These are phyloP conservation scores for Xanthostigma xanthostigma DNA, from an alignment of 2,888 invertebrate genomes.

Conservation along the genomic window DNA sequence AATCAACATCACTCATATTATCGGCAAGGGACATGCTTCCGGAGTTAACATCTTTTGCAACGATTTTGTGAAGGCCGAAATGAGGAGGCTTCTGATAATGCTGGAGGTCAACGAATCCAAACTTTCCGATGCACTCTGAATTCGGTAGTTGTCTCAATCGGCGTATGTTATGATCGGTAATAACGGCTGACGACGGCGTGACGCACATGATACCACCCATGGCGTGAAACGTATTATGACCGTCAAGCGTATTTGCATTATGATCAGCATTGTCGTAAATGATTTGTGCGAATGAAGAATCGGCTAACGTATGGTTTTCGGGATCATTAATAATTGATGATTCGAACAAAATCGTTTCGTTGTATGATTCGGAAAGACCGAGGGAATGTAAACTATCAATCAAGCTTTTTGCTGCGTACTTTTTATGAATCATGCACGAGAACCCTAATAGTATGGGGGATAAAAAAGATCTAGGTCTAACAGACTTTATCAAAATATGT, in stretches of 20 bases:
- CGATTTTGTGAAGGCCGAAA: conserved; percentile 12
- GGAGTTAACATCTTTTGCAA: conserved; percentile 14
- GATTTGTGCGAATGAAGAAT: conserved; percentile 15
- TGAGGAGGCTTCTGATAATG: conserved; percentile 15
- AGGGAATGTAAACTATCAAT: conserved; percentile 15
- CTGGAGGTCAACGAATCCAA: conserved; percentile 14
- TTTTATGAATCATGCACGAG: conserved; percentile 16
- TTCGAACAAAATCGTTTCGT: conserved; percentile 16
- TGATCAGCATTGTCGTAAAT: conserved; percentile 18
- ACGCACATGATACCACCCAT: conserved; percentile 12
- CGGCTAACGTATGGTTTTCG: conserved; percentile 9
- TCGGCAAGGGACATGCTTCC: conserved; percentile 3
- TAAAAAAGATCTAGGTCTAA: conserved; percentile 19
- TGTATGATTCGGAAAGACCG: conserved; percentile 17
- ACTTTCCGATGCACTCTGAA: conserved; percentile 13
- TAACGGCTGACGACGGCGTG: conserved; percentile 8
- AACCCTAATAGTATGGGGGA: conserved; percentile 19
- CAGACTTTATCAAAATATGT: conserved; percentile 15
- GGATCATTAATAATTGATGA: conserved; percentile 13
- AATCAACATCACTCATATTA: conserved; percentile 16
- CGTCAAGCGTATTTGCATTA: conserved; percentile 16
- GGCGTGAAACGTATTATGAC: conserved; percentile 7
- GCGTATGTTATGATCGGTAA: conserved; percentile 9
- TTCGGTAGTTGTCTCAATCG: conserved; percentile 15
- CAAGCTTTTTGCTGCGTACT: conserved; percentile 16